These are phyloP conservation scores for Eubasilissa splendida DNA, from an alignment of 2,888 invertebrate species.

Conservation along the genomic window DNA sequence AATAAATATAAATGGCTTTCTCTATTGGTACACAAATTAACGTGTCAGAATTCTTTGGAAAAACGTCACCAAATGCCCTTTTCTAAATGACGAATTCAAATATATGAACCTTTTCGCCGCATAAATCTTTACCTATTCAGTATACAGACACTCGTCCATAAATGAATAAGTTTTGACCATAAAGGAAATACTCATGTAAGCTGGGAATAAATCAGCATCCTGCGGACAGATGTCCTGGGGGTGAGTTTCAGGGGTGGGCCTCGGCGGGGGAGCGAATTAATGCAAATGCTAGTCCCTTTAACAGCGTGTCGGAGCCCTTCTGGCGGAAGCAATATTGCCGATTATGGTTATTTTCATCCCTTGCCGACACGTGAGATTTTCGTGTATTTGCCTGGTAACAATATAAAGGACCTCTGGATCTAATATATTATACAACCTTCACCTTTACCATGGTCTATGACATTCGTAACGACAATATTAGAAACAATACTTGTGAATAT, in stretches of 20 bases:
- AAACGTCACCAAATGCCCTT: no score
- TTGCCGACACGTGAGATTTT: constrained; percentile 17
- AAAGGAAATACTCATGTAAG: constrained; percentile 21
- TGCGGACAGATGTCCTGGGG: constrained; percentile 27
- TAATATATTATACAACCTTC: constrained; percentile 16
- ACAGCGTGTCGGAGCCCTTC: constrained; percentile 11
- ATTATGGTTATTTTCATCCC: constrained; percentile 31
- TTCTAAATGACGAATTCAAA: no score
- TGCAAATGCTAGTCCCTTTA: constrained; percentile 30
- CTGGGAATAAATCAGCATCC: constrained; percentile 37
- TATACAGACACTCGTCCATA: constrained; percentile 22
- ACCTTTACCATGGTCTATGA: constrained; percentile 4
- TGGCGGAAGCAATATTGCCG: constrained; percentile 32
- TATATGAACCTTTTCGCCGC: no score
- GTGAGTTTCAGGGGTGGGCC: not conserved
- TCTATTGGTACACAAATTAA: no score
- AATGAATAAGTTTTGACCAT: constrained; percentile 40
- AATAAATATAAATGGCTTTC: no score
- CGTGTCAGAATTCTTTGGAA: no score
- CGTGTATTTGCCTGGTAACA: constrained; percentile 21
- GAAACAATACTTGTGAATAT: not conserved
- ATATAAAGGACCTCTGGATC: constrained; percentile 10
- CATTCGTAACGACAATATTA: constrained; percentile 17
- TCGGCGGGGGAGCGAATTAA: constrained; percentile 9
- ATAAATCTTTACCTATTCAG: not conserved